A percentile compares a stretch with the other conserved stretches of the same genome.
Conservation (phyloP, 2,797 vertebrate species). For the Melanotaenia nigrans region DNA sequence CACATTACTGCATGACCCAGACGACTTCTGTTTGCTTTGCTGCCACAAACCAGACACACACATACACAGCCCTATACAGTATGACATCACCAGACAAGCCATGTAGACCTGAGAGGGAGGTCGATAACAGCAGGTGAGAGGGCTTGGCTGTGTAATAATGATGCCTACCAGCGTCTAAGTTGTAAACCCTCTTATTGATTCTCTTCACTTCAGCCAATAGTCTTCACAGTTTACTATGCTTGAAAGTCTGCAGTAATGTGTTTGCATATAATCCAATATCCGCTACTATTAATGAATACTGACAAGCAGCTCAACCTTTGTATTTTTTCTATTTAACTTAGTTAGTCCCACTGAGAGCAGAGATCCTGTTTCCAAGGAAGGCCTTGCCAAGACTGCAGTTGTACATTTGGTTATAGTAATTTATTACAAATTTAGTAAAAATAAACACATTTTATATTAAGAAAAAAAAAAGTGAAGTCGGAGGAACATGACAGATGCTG, state of each 20-base stretch:
- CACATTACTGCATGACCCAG: slow-evolving; percentile 73
- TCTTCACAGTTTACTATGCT: slow-evolving; percentile 61
- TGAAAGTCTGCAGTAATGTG: slow-evolving; percentile 70
- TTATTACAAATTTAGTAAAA: slow-evolving; percentile 55
- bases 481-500: slow-evolving; percentile 28
- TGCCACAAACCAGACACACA: slow-evolving; percentile 65
- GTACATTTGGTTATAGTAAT: slow-evolving; percentile 52
- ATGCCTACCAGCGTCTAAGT: slow-evolving; percentile 80
- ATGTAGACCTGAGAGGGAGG: slow-evolving; percentile 68
- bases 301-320: slow-evolving; percentile 67
- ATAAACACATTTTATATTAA: slow-evolving; percentile 58
- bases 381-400: slow-evolving; percentile 43
- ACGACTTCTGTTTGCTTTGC: slow-evolving; percentile 77
- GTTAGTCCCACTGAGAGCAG: slow-evolving; percentile 59
- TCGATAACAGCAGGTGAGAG: slow-evolving; percentile 82
- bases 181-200: slow-evolving; percentile 83
- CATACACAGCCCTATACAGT: slow-evolving; percentile 44
- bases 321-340: slow-evolving; percentile 67
- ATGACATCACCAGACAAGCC: slow-evolving; percentile 76
- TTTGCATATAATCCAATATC: slow-evolving; percentile 70
- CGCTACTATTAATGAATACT: slow-evolving; percentile 69
- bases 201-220: slow-evolving; percentile 71
- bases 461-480: slow-evolving; percentile 30
- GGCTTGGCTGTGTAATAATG: slow-evolving; percentile 76
- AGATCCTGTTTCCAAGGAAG: slow-evolving; percentile 62